Percentiles rank a stretch among this genome's conserved stretches.
Conservation (phyloP, 1,140 invertebrate genomes). For the Meloidogyne chitwoodi region DNA sequence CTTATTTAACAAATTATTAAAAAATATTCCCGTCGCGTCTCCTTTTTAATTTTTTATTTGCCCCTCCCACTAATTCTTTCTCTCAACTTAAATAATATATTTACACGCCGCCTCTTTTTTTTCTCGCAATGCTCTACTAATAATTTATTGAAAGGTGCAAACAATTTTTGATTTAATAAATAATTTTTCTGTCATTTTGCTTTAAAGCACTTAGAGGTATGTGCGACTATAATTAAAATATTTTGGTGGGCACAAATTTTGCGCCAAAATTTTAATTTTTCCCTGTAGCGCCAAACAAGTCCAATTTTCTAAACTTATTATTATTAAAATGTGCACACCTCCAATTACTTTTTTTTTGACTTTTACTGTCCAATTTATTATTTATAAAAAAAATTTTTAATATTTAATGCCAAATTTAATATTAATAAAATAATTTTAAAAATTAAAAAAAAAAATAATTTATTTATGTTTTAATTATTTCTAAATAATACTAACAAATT, state of each 20-base stretch:
- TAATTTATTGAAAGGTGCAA: background rate
- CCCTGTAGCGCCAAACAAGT: background rate
- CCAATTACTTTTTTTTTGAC: background rate
- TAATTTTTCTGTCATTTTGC: background rate
- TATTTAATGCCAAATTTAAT: background rate
- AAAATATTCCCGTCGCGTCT: slow-evolving; percentile 11
- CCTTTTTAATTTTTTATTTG: background rate
- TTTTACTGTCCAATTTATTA: background rate
- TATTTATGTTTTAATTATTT: no score
- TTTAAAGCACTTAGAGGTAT: background rate
- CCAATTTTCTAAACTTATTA: background rate
- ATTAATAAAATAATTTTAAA: no score
- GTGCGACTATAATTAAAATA: background rate
- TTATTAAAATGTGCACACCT: background rate
- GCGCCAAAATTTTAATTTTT: background rate
- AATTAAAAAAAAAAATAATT: no score
- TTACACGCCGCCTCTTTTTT: background rate
- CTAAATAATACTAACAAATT: no score
- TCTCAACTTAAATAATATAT: background rate
- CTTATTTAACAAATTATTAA: slow-evolving; percentile 4
- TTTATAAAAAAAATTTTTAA: background rate
- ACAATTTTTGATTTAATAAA: slow-evolving; percentile 15
- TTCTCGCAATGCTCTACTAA: background rate
- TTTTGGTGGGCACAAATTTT: background rate
- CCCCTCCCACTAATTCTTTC: background rate